Evolutionary conservation across 2,888 invertebrate genomes (phyloP), one percentile per base, ranked within the genome.

Genomic region (Elysia crispata): DNA sequence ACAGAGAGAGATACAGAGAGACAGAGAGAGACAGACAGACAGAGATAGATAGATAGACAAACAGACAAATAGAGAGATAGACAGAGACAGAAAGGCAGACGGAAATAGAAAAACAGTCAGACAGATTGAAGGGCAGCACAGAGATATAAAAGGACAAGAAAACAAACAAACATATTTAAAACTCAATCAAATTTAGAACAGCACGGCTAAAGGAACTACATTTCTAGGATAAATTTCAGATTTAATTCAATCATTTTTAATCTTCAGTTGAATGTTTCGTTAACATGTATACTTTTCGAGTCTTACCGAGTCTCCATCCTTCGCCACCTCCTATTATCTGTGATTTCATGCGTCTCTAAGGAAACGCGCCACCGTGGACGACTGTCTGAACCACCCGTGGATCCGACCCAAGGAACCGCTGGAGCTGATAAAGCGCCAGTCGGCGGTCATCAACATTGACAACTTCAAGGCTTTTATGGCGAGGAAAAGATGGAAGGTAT

Each of bases 341-440:
- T 41, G 5, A 3, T 60, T 60, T 60, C 23, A 5, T 60, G 20
- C 23, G 15, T 60, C n/a, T 76, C 64, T 54, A 89, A 94, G 94
- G 87, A 93, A 94, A 90, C 91, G 95, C 84, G 93, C 94, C 74
- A 94, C 93, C 79, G 94, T 94, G 23, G 92, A 93, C 81, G 94
- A 94, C 85, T 94, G 94, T 90, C 92, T 95, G 80, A 91, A 93
- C 83, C 95, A 95, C 92, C 94, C 94, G 25, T 95, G 95, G 95
- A 94, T 95, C 31, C 84, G 91, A 90, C 91, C 91, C 77, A 86
- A 79, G 82, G 90, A 89, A 83, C 90, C 89, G 84, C 87, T 86
- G 73, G 87, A 91, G 76, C 84, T 85, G 83, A 86, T 84, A 76
- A 86, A 85, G 82, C 88, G 90, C 49, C 90, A 90, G 81, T 89